Evolutionary conservation across 2,888 invertebrate genomes (phyloP).

Genomic region (Clivina fossor): DNA sequence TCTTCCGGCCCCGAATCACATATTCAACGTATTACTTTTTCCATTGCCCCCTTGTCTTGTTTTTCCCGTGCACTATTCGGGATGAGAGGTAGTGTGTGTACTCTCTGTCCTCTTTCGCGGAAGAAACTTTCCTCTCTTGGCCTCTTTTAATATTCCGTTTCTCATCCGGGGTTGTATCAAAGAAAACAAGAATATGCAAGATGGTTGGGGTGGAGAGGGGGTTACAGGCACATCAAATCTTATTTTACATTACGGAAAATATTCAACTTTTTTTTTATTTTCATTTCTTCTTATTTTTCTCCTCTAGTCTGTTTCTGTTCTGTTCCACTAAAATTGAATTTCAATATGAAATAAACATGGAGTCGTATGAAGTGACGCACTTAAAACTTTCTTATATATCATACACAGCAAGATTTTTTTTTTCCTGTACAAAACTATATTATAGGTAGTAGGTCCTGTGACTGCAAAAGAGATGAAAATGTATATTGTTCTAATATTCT

Average conservation of each 20-base stretch:
- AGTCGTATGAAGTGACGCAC: no score
- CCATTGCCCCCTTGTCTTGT: conserved; percentile 47
- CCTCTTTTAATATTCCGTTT: conserved; percentile 47
- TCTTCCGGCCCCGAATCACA: conserved; percentile 51
- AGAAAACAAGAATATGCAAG: conserved; percentile 38
- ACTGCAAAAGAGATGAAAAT: no score
- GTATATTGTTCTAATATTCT: no score
- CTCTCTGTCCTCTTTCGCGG: conserved; percentile 1
- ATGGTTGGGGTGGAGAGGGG: no score
- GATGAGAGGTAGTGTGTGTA: conserved; percentile 9
- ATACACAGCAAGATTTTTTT: no score
- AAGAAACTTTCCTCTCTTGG: conserved; percentile 45
- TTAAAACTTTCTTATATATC: no score
- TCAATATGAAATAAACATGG: conserved; percentile 38
- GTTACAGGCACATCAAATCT: conserved; percentile 42
- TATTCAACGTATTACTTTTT: conserved; percentile 57
- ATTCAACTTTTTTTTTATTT: conserved; percentile 40
- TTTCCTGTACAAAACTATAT: no score
- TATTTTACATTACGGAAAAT: conserved; percentile 42
- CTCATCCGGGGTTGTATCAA: conserved; percentile 41
- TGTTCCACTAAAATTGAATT: conserved; percentile 40
- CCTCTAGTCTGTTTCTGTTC: no score
- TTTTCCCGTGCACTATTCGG: conserved; percentile 51
- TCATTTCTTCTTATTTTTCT: background rate
- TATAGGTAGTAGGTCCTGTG: no score